These are phyloP conservation scores for Phasia obesa DNA, from an alignment of 2,888 invertebrate genomes.

Conservation along the genomic window DNA sequence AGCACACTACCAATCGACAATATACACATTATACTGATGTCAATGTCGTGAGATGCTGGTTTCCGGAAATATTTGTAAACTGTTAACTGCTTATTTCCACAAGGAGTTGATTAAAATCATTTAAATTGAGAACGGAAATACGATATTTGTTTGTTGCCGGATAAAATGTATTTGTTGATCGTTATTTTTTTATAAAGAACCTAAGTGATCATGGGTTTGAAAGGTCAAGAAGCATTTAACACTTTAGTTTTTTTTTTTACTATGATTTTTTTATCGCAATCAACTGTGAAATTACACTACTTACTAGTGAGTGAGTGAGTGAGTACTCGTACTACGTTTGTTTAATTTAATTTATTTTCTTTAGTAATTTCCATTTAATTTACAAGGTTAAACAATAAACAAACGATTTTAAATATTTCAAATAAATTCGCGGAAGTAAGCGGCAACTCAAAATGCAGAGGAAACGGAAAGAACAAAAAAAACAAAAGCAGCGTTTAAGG, in stretches of 20 bases:
- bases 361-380: constrained; percentile 14
- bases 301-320: too few species aligned
- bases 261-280: constrained; percentile 27
- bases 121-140: constrained; percentile 18
- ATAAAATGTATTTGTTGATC: neutral
- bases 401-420: constrained; percentile 35
- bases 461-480: constrained; percentile 15
- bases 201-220: neutral
- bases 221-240: constrained; percentile 48
- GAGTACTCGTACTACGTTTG: too few species aligned
- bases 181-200: neutral
- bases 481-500: neutral
- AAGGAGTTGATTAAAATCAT: neutral
- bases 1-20: too few species aligned
- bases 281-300: neutral
- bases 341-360: neutral
- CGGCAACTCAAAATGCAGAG: constrained; percentile 34
- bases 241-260: constrained; percentile 37
- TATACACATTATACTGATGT: too few species aligned
- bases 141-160: constrained; percentile 32
- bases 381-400: constrained; percentile 43
- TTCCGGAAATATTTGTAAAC: constrained; percentile 13
- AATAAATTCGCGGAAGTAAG: constrained; percentile 61
- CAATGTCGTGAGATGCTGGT: too few species aligned
- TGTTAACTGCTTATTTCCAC: neutral